These are phyloP conservation scores for Brenthis ino DNA, from an alignment of 2,888 invertebrate species.

Conservation along the genomic window DNA sequence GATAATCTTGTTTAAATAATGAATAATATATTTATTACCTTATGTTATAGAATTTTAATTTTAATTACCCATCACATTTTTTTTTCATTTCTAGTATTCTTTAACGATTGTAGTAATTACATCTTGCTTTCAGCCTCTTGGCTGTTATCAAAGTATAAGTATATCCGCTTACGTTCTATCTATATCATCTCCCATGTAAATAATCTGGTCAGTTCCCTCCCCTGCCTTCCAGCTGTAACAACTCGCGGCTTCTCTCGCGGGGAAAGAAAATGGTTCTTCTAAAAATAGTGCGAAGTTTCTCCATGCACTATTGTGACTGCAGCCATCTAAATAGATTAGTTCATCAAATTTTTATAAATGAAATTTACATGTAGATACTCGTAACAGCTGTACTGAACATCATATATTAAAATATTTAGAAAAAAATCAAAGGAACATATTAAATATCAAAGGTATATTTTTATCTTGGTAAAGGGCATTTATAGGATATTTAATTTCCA, in stretches of 20 bases:
- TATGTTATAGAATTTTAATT: no score
- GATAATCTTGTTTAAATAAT: no score
- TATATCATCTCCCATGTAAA: conserved; percentile 10
- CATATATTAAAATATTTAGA: no score
- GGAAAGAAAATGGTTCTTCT: neutral
- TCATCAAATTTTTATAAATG: neutral
- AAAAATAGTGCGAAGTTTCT: conserved; percentile 1
- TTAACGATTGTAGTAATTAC: no score
- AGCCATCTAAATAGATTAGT: neutral
- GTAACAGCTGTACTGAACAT: no score
- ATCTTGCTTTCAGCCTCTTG: no score
- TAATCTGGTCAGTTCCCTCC: neutral
- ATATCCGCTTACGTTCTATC: conserved; percentile 3
- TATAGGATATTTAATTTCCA: no score
- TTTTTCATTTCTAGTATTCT: no score
- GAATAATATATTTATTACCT: no score
- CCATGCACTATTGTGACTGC: conserved; percentile 13
- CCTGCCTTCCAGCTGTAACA: conserved; percentile 1
- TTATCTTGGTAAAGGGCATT: no score
- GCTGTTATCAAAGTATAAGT: neutral
- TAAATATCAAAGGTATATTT: neutral
- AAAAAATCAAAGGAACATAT: neutral
- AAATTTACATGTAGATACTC: no score
- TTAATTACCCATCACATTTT: no score
- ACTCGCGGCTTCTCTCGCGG: neutral